phyloP scores from a whole-genome alignment of 2,113 vertebrate species.

The Rissa tridactyla region DNA sequence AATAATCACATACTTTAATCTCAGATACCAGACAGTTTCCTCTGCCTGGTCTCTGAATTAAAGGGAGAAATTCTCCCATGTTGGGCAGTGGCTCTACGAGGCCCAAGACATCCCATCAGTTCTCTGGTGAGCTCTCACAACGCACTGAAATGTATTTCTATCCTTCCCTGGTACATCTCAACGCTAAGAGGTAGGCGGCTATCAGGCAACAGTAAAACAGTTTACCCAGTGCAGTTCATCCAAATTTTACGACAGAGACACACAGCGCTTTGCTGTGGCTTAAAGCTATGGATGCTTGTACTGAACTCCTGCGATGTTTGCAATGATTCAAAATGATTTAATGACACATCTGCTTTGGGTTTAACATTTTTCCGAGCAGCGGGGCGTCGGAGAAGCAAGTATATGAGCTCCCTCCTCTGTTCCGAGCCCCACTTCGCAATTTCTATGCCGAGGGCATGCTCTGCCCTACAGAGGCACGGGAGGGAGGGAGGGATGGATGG shows the following conservation, averaged over 20 bases:
- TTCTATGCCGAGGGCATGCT: neutral
- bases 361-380: neutral
- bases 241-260: neutral
- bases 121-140: neutral
- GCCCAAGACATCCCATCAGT: neutral
- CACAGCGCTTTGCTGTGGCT: neutral
- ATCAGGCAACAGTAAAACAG: neutral
- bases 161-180: neutral
- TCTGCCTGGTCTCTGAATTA: neutral
- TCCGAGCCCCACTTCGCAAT: neutral
- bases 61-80: neutral
- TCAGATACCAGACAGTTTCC: neutral
- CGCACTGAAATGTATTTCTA: neutral
- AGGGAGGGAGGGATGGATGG: neutral
- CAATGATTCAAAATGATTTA: neutral
- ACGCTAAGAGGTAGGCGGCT: neutral
- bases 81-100: neutral
- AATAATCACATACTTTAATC: constrained; percentile 7
- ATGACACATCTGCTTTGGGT: neutral
- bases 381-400: accelerated
- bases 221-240: neutral
- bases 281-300: neutral
- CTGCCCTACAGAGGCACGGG: neutral
- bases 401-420: neutral
- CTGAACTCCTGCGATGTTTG: neutral